Conservation (phyloP, 2,888 invertebrate species). For the Latrodectus elegans region DNA sequence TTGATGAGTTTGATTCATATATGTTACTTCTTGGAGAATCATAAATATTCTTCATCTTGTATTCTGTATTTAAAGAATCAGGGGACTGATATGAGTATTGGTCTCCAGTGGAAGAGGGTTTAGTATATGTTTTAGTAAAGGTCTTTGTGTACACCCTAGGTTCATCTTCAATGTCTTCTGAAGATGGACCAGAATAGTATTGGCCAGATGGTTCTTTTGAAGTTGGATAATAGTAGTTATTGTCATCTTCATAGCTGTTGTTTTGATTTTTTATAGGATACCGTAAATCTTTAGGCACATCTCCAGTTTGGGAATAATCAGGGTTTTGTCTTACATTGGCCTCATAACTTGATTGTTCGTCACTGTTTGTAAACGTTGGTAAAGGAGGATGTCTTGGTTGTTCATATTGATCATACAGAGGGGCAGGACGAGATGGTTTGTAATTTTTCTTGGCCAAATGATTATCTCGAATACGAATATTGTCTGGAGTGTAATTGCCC, state of each 20-base stretch:
- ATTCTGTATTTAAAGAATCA: neutral
- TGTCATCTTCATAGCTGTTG: conserved; percentile 11
- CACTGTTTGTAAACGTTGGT: conserved; percentile 17
- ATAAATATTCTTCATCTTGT: neutral
- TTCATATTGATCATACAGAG: conserved; percentile 34
- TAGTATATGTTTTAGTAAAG: conserved; percentile 25
- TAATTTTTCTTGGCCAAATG: conserved; percentile 49
- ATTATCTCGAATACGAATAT: neutral
- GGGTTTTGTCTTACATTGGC: neutral
- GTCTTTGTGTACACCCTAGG: conserved; percentile 44
- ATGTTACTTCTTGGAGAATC: neutral
- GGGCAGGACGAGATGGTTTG: conserved; percentile 50
- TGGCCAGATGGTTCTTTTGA: conserved; percentile 9
- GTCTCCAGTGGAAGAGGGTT: conserved; percentile 7
- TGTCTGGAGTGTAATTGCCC: too few relatives aligned
- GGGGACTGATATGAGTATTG: conserved; percentile 10
- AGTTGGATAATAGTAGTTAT: conserved; percentile 6
- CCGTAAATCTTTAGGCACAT: neutral
- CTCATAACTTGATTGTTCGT: conserved; percentile 13
- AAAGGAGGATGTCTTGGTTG: conserved; percentile 50
- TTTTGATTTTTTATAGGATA: neutral
- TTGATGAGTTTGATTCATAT: neutral
- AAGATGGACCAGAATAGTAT: conserved; percentile 22
- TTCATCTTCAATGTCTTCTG: conserved; percentile 28
- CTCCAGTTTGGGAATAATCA: neutral